Base-by-base conservation (phyloP, 53 echinoderm and acorn worm genomes). In the Actinopyga echinites region DNA sequence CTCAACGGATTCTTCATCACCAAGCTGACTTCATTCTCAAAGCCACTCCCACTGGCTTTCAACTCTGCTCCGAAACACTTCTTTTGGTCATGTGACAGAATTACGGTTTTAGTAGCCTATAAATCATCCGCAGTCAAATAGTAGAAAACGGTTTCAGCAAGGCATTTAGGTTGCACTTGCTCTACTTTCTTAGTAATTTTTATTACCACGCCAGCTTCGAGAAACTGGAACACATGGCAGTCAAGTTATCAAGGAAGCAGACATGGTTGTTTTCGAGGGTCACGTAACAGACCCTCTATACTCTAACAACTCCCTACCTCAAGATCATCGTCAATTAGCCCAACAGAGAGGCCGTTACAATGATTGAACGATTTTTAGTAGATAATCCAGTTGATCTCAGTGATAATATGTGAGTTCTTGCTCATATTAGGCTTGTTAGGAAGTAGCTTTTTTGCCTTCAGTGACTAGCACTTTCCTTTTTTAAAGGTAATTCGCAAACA, bases 31-130 rank as follows among this genome's bases (percentile, higher is more conserved):
- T 6, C 26, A 8, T 57, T 58, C 4, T 10, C 58, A 13, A 22
- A 15, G 17, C 58, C 80, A 59, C 11, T 26, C 25, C 29, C 30
- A 2, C 53, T 22, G 6, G 62, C 60, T 3, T 30, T 33, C 61
- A 60, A 30, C 20, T 60, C 61, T 13, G 33, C 23, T 32, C 4
- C 12, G 19, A 80, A 59, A 32, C 29, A 61, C 17, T 3, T 61
- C 20, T 25, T 8, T 61, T 80, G 81, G 8, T 80, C 82, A 62
- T 81, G 82, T 19, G 62, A 26, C 1, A 81, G 21, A 15, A 81
- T 81, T 4, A 81, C 0, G 2, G 32, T 28, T 34, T 81, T 62
- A 22, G 63, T 31, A 22, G 82, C 61, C 37, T 5, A 15, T 33
- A 58, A 20, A 7, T 62, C 1, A 59, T 21, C 26, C 2, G 23